These are phyloP conservation scores for Erebia aethiops DNA, from an alignment of 2,888 invertebrate species.

Conservation along the genomic window DNA sequence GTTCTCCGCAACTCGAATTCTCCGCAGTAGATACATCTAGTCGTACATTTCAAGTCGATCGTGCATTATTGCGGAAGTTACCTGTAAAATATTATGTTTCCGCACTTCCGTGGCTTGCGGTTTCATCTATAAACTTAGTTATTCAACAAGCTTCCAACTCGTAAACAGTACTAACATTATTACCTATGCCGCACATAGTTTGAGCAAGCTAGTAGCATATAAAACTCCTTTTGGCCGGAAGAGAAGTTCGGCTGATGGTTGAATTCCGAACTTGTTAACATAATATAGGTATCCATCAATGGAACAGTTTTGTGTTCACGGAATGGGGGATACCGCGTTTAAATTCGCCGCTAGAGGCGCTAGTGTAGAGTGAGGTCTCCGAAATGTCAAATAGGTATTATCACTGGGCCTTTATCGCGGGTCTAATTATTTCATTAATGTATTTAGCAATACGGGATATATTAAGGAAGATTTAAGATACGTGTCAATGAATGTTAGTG, in stretches of 20 bases:
- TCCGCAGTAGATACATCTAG: constrained; percentile 20
- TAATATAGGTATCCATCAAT: constrained; percentile 16
- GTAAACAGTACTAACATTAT: constrained; percentile 50
- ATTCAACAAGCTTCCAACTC: constrained; percentile 45
- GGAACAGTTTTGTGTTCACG: neutral
- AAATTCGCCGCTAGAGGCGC: too few species aligned
- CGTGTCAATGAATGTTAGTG: too few species aligned
- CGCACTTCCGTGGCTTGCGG: constrained; percentile 44
- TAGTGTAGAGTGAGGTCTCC: too few species aligned
- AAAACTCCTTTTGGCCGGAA: constrained; percentile 43
- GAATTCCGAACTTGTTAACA: constrained; percentile 37
- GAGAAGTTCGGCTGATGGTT: constrained; percentile 40
- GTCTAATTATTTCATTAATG: too few species aligned
- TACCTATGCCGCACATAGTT: constrained; percentile 51
- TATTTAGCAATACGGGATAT: too few species aligned
- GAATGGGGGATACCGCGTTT: too few species aligned
- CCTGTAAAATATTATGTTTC: constrained; percentile 43
- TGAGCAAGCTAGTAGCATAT: constrained; percentile 42
- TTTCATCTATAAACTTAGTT: constrained; percentile 49
- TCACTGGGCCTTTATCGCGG: too few species aligned
- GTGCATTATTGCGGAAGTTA: constrained; percentile 36
- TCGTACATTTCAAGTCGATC: constrained; percentile 24
- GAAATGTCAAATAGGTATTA: too few species aligned
- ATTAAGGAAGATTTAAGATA: too few species aligned
- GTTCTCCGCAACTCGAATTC: constrained; percentile 3